Evolutionary conservation across 2,797 vertebrate species (phyloP).

Genomic region (Acanthurus lineatus): DNA sequence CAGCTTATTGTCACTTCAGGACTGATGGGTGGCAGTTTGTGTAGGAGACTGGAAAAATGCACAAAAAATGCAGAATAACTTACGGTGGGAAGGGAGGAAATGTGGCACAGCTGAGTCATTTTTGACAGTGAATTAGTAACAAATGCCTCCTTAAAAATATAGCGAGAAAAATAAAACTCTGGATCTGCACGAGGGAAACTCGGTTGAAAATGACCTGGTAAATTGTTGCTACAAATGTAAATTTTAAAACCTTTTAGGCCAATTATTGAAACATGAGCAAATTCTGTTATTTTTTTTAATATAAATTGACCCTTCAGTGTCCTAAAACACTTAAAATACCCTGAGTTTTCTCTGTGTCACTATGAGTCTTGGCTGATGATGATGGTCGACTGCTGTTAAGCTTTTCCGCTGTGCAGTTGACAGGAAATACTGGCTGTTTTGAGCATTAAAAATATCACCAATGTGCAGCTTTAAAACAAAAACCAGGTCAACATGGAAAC

Average conservation of each 20-base stretch:
- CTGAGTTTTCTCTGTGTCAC: background rate
- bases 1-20: background rate
- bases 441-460: background rate
- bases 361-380: too few species aligned
- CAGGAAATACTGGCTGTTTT: background rate
- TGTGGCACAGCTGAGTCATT: conserved; percentile 10
- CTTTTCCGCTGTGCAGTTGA: background rate
- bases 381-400: background rate
- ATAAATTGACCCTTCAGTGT: background rate
- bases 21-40: conserved; percentile 4
- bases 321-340: background rate
- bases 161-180: too few species aligned
- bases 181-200: too few species aligned
- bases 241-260: background rate
- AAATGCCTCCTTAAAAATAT: background rate
- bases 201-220: too few species aligned
- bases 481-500: background rate
- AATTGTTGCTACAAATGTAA: background rate
- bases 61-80: background rate
- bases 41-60: conserved; percentile 13
- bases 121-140: background rate
- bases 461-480: background rate
- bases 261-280: background rate
- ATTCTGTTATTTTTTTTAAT: too few species aligned
- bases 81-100: accelerated